Base-by-base conservation (phyloP, 2,888 invertebrate genomes). In the Meiosimyza decipiens region DNA sequence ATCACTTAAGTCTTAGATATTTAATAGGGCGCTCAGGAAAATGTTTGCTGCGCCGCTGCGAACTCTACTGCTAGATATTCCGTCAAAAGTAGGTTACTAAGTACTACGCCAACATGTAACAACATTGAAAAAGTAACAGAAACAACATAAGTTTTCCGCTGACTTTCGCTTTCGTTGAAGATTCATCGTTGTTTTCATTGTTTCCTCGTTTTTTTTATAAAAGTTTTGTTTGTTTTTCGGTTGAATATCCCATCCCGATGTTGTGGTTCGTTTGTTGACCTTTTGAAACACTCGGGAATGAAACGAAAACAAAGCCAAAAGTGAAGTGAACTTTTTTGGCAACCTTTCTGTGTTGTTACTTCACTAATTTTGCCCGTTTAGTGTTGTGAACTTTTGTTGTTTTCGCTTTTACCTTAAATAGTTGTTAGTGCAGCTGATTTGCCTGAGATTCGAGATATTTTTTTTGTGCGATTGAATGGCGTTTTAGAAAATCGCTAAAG, bases 111-210 rank as follows among this genome's bases (percentile, higher is more conserved):
- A 55, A 55, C 28, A 28, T 18, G 2, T 16, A 40, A 55, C 55
- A 67, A 52, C 67, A 63, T 47, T 40, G 15, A 16, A 12, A 16
- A 9, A 63, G 50, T 9, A 50, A 50, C 18, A 15, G 16, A 49
- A 64, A 64, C 28, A 57, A n/a, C 67, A 57, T 55, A 15, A 67
- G 57, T 54, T 52, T 15, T 28, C 47, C 49, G 40, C 57, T 55
- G 67, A 57, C 57, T 67, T 67, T 67, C 57, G 49, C 16, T 67
- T 57, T 67, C 49, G 18, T 67, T 64, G 47, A 13, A 49, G 13
- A 16, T 16, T 47, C 16, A 16, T 50, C 16, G 40, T 40, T 40
- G 40, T 40, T 64, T 18, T 49, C n/a, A 15, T 54, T 54, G 54
- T 54, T 54, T 52, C 47, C 54, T 55, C 54, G n/a, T n/a, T 67